Conservation (phyloP, 2,113 vertebrate species). For the Equus quagga region DNA sequence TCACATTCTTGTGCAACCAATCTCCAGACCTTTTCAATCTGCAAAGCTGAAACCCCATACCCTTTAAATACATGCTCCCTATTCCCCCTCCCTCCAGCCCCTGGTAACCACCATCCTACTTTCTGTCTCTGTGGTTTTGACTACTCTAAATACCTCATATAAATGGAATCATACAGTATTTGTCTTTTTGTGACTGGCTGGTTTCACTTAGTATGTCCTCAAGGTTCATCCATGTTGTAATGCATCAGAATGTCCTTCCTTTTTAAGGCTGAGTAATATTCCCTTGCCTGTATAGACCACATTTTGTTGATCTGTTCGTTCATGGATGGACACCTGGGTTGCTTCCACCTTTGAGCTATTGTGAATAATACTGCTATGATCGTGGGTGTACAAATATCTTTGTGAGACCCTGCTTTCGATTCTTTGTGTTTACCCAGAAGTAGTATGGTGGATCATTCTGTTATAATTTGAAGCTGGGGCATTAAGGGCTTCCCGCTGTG, state of each 20-base stretch:
- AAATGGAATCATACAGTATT: background rate
- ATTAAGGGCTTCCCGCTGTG: background rate
- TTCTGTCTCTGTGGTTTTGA: background rate
- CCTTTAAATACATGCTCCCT: background rate
- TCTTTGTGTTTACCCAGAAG: background rate
- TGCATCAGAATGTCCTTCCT: background rate
- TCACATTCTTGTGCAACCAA: rapidly evolving
- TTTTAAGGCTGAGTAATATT: background rate
- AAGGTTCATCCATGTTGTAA: background rate
- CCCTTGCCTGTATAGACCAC: rapidly evolving
- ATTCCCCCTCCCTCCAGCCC: rapidly evolving
- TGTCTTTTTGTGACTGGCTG: background rate
- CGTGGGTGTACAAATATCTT: background rate
- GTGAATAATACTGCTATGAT: background rate
- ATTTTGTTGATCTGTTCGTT: background rate
- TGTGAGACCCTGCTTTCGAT: background rate
- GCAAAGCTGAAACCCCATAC: background rate
- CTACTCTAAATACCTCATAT: rapidly evolving
- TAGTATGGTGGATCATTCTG: background rate
- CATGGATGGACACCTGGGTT: background rate
- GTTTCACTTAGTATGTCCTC: background rate
- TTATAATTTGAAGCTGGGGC: background rate
- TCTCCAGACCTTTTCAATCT: background rate
- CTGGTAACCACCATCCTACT: background rate
- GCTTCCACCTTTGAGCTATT: background rate